phyloP scores from a whole-genome alignment of 2,797 vertebrate species.

The Morus bassanus region DNA sequence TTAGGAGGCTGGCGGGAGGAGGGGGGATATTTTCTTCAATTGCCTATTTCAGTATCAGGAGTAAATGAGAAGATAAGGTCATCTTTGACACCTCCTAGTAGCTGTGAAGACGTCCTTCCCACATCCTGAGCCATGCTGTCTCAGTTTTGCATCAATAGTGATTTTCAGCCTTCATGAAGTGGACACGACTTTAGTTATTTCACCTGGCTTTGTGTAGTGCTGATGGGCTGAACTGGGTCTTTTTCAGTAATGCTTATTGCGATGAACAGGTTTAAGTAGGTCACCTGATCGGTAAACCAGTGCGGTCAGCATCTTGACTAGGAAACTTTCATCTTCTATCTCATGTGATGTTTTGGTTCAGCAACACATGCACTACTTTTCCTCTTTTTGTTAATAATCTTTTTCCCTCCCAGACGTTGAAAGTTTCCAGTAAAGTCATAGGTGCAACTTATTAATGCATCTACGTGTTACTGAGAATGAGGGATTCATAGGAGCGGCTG shows the following conservation, averaged over 20 bases:
- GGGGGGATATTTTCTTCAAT: not conserved
- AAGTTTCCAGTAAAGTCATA: not conserved
- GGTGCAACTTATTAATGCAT: not conserved
- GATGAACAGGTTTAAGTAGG: not conserved
- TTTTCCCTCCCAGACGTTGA: not conserved
- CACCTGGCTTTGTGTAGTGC: not conserved
- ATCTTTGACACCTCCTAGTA: not conserved
- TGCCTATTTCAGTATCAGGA: not conserved
- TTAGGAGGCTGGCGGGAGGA: not conserved
- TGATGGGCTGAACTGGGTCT: not conserved
- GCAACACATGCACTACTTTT: not conserved
- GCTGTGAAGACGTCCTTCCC: not conserved
- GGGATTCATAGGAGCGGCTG: not conserved
- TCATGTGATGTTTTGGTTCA: not conserved
- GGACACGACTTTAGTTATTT: not conserved
- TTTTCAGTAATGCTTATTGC: not conserved
- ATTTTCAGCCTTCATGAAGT: not conserved
- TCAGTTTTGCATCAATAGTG: not conserved
- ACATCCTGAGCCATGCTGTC: not conserved
- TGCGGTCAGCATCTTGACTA: not conserved
- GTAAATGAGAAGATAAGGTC: slow-evolving; percentile 1
- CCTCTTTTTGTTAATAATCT: not conserved
- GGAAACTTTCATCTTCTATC: not conserved
- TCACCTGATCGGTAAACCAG: not conserved
- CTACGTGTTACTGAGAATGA: not conserved